phyloP scores from a whole-genome alignment of 2,888 invertebrate species.

The Lapara coniferarum region DNA sequence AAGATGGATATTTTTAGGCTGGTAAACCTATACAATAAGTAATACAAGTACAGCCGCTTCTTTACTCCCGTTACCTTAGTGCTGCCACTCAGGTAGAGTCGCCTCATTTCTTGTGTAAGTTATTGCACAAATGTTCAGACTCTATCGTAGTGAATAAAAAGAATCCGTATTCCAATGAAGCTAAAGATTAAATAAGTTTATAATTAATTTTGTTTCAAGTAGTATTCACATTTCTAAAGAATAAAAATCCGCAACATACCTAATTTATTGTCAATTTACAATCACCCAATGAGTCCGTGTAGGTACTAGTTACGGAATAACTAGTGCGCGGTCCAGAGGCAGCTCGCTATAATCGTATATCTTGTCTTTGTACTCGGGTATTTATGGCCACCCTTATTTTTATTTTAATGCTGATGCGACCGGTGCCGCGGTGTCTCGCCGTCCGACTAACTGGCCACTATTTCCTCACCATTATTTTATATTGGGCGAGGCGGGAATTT shows the following conservation, averaged over 20 bases:
- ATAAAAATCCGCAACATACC: neutral
- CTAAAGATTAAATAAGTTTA: too few relatives aligned
- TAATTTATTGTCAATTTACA: neutral
- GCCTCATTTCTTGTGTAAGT: too few relatives aligned
- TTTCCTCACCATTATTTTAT: conserved; percentile 8
- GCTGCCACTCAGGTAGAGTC: too few relatives aligned
- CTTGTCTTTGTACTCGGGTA: conserved; percentile 78
- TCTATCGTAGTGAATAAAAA: too few relatives aligned
- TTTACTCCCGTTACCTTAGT: too few relatives aligned
- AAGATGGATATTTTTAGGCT: too few relatives aligned
- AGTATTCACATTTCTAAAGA: too few relatives aligned
- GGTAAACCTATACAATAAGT: too few relatives aligned
- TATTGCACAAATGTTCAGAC: too few relatives aligned
- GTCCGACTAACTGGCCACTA: conserved; percentile 37
- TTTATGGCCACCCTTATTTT: conserved; percentile 81
- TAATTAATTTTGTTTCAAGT: too few relatives aligned
- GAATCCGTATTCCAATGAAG: too few relatives aligned
- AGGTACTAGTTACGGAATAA: conserved; percentile 11
- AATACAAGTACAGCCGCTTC: too few relatives aligned
- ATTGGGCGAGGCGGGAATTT: neutral
- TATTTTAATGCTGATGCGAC: conserved; percentile 83
- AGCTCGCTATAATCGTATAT: conserved; percentile 79
- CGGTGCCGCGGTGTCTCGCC: conserved; percentile 78
- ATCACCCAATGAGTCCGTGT: neutral
- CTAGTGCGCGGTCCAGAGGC: conserved; percentile 54